Evolutionary conservation across 2,797 vertebrate genomes (phyloP).

Genomic region (Aeoliscus strigatus): DNA sequence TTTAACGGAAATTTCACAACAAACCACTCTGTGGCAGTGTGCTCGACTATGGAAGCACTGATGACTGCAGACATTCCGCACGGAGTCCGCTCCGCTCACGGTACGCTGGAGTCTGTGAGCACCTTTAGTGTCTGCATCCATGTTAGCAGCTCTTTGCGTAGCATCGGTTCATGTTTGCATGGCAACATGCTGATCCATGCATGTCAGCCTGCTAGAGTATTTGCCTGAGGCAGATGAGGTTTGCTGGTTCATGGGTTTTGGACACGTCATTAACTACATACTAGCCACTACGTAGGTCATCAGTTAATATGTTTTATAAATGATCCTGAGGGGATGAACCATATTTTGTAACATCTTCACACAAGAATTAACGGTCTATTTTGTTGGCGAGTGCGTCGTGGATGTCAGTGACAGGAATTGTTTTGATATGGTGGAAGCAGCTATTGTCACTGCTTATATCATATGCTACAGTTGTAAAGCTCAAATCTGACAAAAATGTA

Average conservation of each 20-base stretch:
- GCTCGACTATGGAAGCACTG: too few relatives aligned
- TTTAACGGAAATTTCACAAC: too few relatives aligned
- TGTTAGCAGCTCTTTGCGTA: background rate
- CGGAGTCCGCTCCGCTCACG: too few relatives aligned
- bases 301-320: background rate
- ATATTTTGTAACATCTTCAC: background rate
- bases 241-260: background rate
- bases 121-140: background rate
- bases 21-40: too few relatives aligned
- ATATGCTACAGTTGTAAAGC: too few relatives aligned
- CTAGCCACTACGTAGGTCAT: background rate
- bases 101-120: too few relatives aligned
- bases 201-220: too few relatives aligned
- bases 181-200: conserved; percentile 7
- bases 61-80: too few relatives aligned
- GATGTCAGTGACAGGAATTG: conserved; percentile 18
- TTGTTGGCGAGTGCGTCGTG: conserved; percentile 31
- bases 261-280: background rate
- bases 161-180: background rate
- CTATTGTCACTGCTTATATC: conserved; percentile 25
- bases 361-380: conserved; percentile 22
- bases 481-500: too few relatives aligned
- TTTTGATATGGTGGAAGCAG: conserved; percentile 28
- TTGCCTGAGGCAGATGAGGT: too few relatives aligned
- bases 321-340: background rate